phyloP scores from a whole-genome alignment of 2,113 vertebrate species.

The Oreamnos americanus region DNA sequence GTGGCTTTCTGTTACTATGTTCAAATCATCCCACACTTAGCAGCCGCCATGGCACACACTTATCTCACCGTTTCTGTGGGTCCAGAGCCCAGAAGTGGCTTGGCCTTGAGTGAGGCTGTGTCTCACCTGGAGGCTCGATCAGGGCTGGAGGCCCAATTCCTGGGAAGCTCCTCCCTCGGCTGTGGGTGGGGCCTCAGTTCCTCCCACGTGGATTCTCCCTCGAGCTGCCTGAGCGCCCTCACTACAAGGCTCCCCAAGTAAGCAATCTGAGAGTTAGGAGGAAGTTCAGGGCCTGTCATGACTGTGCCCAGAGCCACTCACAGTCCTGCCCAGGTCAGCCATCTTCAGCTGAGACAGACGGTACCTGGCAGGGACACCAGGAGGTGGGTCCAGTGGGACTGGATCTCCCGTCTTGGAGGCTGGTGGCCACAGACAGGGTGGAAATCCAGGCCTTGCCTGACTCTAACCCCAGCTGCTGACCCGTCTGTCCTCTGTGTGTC shows the following conservation, averaged over 20 bases:
- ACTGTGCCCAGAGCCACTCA: background rate
- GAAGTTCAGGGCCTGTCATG: background rate
- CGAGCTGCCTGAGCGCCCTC: background rate
- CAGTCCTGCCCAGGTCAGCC: background rate
- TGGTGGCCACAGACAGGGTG: background rate
- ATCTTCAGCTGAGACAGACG: background rate
- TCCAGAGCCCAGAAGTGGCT: background rate
- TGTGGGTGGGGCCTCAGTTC: background rate
- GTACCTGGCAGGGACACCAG: background rate
- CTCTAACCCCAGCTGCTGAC: background rate
- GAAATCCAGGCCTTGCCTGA: background rate
- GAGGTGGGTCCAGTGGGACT: background rate
- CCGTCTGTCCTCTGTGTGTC: too few relatives aligned
- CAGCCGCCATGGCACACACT: background rate
- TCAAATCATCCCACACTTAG: background rate
- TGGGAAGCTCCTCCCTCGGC: too few relatives aligned
- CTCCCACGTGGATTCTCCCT: background rate
- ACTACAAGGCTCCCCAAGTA: fast-evolving
- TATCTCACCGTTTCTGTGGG: background rate
- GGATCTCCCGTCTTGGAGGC: background rate
- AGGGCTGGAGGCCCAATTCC: background rate
- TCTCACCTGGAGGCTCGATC: background rate
- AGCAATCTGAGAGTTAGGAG: too few relatives aligned
- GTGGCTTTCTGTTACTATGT: background rate
- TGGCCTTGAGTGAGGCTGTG: background rate